These are phyloP conservation scores for Liasis olivaceus DNA, from an alignment of 2,797 vertebrate genomes.

Conservation along the genomic window DNA sequence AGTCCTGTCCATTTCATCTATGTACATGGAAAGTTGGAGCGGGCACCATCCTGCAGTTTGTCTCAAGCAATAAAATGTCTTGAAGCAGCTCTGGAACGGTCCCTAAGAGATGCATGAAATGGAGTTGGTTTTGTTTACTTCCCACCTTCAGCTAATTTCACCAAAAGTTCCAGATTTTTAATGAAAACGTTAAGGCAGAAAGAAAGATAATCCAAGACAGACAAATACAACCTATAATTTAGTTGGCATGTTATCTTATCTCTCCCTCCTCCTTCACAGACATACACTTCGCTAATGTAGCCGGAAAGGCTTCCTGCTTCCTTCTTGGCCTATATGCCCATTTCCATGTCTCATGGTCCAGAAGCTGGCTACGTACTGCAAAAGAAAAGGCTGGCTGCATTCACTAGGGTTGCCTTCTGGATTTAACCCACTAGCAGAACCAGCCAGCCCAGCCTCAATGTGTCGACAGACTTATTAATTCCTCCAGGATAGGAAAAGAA, in stretches of 20 bases:
- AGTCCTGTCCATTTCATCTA: not conserved
- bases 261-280: not conserved
- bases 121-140: not conserved
- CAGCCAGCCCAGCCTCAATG: not conserved
- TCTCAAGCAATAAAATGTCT: not conserved
- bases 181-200: not conserved
- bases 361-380: not conserved
- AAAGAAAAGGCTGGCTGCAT: not conserved
- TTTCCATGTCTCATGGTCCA: not conserved
- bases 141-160: not conserved
- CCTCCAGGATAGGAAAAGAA: not conserved
- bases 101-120: not conserved
- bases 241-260: not conserved
- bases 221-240: not conserved
- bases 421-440: not conserved
- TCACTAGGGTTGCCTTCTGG: not conserved
- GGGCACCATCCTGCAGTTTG: not conserved
- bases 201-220: not conserved
- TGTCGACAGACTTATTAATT: not conserved
- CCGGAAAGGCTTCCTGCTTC: not conserved
- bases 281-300: not conserved
- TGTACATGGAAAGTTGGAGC: not conserved
- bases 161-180: not conserved
- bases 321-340: not conserved
- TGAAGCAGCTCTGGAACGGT: not conserved